Base-by-base conservation (phyloP, 2,797 vertebrate species). In the Xerus rutilus region DNA sequence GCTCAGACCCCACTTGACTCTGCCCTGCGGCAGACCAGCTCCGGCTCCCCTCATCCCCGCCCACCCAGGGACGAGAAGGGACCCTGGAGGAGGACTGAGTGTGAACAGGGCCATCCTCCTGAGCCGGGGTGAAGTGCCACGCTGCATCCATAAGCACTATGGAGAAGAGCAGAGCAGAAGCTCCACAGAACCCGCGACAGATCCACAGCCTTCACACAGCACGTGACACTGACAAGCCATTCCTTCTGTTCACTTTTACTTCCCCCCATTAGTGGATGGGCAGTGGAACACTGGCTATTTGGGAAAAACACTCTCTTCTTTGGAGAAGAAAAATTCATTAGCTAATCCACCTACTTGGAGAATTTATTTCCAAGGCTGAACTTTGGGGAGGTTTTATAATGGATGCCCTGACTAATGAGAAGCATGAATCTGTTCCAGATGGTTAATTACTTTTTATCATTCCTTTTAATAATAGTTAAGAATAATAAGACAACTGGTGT, bases 371-470 rank as follows among this genome's bases (percentile, higher is more conserved):
- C 62, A 92, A 95, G 89, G 89, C 83, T 97, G 88, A 97, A 97
- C 95, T 97, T 97, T 96, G 86, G 89, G 96, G 95, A 97, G 96
- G 94, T 95, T 95, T 96, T 82, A 92, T 95, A 97, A 96, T 86
- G 93, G 86, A 91, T 79, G 86, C 76, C 94, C 93, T 96, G 96
- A 95, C 91, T 97, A 98, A 97, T 96, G 86, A 96, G 92, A 96
- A 96, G 91, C 81, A 82, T 76, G 96, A 97, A 93, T 96, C 91
- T 91, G 93, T 94, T 96, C 97, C 97, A 97, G 94, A 96, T 97
- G 97, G 96, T 97, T 98, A 97, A 97, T 98, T 96, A 95, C 93
- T 87, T 96, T 98, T 96, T 96, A 97, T 97, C 96, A 97, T 96
- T 97, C 88, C 86, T 97, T 97, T 97, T 97, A 97, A 98, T 97